These are phyloP conservation scores for Philereme vetulata DNA, from an alignment of 2,888 invertebrate species.

Conservation along the genomic window DNA sequence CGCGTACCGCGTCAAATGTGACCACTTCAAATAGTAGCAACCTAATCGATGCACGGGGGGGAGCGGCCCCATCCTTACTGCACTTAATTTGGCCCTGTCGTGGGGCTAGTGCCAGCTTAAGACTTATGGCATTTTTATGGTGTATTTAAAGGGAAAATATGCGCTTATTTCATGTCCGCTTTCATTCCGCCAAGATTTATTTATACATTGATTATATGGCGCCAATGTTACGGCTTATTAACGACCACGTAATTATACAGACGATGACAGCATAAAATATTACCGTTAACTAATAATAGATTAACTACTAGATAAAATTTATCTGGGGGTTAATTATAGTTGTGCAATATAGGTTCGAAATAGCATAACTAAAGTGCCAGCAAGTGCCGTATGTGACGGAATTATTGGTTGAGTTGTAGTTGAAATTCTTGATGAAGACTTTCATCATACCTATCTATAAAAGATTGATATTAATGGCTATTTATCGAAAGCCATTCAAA, in stretches of 20 bases:
- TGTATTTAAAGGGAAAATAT: slow-evolving; percentile 75
- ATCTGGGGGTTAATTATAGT: slow-evolving; percentile 27
- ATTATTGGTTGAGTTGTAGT: neutral
- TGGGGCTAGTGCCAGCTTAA: slow-evolving; percentile 71
- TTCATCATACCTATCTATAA: no score
- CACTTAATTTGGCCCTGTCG: slow-evolving; percentile 7
- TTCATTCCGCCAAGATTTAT: slow-evolving; percentile 77
- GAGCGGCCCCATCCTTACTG: no score
- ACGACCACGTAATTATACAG: slow-evolving; percentile 71
- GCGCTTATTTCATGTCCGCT: slow-evolving; percentile 74
- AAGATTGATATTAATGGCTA: no score
- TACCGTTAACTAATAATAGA: slow-evolving; percentile 59
- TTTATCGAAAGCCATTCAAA: no score
- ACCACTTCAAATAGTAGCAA: no score
- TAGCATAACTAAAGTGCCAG: neutral
- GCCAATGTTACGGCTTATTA: slow-evolving; percentile 74
- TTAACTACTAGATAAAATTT: slow-evolving; percentile 44
- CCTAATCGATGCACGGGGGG: no score
- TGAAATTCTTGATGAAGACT: no score
- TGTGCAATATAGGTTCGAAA: slow-evolving; percentile 21
- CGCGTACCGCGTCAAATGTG: no score
- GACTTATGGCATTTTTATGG: slow-evolving; percentile 77
- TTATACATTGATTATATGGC: slow-evolving; percentile 78
- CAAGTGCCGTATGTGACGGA: neutral
- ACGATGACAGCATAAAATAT: slow-evolving; percentile 72